Conservation (phyloP, 2,113 vertebrate species). For the Dolichallabes microphthalmus region DNA sequence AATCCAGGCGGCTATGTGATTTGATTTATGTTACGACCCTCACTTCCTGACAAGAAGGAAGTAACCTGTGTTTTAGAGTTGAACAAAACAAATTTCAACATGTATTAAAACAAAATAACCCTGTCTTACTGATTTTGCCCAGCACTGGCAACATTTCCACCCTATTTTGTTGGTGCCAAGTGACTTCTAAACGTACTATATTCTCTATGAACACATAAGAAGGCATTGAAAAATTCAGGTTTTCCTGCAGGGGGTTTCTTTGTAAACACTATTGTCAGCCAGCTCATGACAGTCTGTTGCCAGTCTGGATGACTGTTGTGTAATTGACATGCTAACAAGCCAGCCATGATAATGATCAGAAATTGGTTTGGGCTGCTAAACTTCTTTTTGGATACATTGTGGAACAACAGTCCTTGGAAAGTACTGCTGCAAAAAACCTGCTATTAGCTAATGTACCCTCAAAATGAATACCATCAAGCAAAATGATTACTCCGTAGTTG, state of each 20-base stretch:
- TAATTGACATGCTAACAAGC: conserved; percentile 46
- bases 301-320: conserved; percentile 22
- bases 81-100: background rate
- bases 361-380: conserved; percentile 34
- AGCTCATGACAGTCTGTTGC: conserved; percentile 38
- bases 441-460: conserved; percentile 19
- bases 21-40: background rate
- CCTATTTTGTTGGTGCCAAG: background rate
- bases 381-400: conserved; percentile 33
- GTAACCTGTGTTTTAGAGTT: background rate
- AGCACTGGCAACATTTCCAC: background rate
- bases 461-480: conserved; percentile 31
- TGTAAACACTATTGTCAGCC: conserved; percentile 16
- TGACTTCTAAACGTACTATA: background rate
- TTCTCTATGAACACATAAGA: background rate
- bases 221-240: background rate
- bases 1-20: background rate
- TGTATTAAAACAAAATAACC: background rate
- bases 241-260: background rate
- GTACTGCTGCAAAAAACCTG: background rate
- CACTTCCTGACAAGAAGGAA: background rate
- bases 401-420: conserved; percentile 39
- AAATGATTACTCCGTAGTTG: conserved; percentile 12
- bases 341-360: conserved; percentile 43
- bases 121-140: background rate